phyloP scores from a whole-genome alignment of 2,113 vertebrate genomes.

The Grammomys dolichurus region DNA sequence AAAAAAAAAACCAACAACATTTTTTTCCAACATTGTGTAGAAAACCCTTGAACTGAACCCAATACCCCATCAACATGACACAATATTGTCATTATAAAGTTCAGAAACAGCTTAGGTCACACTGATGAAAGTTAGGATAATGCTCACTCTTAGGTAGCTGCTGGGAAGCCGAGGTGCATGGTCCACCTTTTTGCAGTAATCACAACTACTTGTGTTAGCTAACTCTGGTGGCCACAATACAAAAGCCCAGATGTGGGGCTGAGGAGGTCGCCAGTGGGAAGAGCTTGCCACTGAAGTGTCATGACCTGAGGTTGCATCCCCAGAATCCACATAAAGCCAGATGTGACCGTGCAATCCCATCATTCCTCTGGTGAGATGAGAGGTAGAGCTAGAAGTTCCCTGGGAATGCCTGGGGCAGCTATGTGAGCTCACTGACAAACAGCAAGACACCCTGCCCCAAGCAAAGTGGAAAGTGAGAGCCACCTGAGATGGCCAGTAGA shows the following conservation, averaged over 20 bases:
- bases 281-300: not conserved
- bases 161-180: not conserved
- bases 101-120: not conserved
- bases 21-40: not conserved
- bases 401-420: not conserved
- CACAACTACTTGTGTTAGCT: not conserved
- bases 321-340: not conserved
- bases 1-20: not conserved
- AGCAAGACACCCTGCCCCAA: not conserved
- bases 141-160: not conserved
- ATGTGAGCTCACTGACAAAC: not conserved
- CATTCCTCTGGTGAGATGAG: not conserved
- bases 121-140: constrained; percentile 17
- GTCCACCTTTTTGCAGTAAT: not conserved
- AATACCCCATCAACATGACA: not conserved
- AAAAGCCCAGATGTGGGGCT: not conserved
- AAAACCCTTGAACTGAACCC: not conserved
- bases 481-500: not conserved
- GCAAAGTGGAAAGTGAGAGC: not conserved
- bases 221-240: not conserved
- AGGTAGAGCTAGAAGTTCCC: not conserved
- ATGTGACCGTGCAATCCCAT: not conserved
- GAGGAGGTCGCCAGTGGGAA: not conserved
- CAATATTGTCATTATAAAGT: not conserved
- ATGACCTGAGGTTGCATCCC: not conserved